Evolutionary conservation across 1,140 invertebrate genomes (phyloP), one percentile per base, ranked within the genome.

Genomic region (Argopecten irradians): DNA sequence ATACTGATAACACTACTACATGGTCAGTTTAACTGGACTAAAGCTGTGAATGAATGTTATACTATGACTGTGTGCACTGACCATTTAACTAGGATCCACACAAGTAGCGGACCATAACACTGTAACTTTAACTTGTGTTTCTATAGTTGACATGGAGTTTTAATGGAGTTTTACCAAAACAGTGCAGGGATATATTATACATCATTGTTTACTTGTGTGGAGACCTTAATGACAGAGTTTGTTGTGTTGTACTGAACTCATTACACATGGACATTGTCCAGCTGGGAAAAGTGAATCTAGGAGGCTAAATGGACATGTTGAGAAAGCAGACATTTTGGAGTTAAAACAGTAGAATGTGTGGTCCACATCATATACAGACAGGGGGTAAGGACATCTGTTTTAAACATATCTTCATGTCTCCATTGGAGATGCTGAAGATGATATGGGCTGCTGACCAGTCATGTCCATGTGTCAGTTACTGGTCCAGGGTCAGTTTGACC

Each of bases 1-100:
- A 71, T 71, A 71, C 55, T 71, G 55, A 71, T 71, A 71, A 71
- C 55, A 71, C 55, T 71, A 71, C 55, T 71, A 71, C 55, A 71
- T 71, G 55, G 55, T 71, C 55, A 71, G 55, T 71, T 71, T 71
- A 71, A 71, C 55, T 71, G 55, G 55, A 71, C 55, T 71, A 71
- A 71, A 28, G 55, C 55, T 71, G 55, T 71, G 55, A 71, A 71
- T 71, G n/a, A 71, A 5, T 71, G 22, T 71, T 19, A n/a, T n/a
- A 16, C 43, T 46, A 46, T 46, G 43, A 46, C 3, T 46, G 3
- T 16, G 14, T 46, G 43, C n/a, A 46, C 13, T 46, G 43, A 46
- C 43, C 55, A 71, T 7, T 71, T 71, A 28, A 39, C 36, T 39
- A 1, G n/a, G n/a, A 71, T n/a, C n/a, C n/a, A n/a, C 36, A 39